Base-by-base conservation (phyloP, 2,888 invertebrate genomes). In the Antheraea assamensis region DNA sequence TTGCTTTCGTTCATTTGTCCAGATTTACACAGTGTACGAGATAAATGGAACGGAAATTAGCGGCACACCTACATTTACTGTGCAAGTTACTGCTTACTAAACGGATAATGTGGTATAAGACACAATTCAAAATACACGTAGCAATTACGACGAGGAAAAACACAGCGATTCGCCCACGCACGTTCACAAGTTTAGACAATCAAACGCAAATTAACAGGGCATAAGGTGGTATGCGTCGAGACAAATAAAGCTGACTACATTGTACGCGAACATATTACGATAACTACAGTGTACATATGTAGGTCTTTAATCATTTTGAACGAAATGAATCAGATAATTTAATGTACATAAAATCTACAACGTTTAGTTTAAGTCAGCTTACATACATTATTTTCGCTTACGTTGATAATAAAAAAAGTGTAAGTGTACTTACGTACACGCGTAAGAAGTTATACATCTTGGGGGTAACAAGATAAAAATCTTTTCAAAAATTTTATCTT, bases 21-120 rank as follows among this genome's bases (percentile, higher is more conserved):
- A 84, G 81, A 81, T 83, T 85, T 79, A 82, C 78, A 78, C 77
- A 77, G 78, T 82, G 80, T 81, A 81, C 79, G 77, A 84, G 82
- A 83, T 87, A 87, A 85, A 88, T 87, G 85, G 85, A 87, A 83
- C 88, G 85, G 85, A 88, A 86, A 88, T 86, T 87, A 88, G 84
- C 78, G 80, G 82, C 80, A 84, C 86, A 82, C 88, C 88, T 82
- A 89, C 87, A 79, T 88, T 88, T 85, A 88, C 82, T 83, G 83
- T 81, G 79, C 76, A 84, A 82, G 82, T 87, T 85, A 87, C 86
- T 82, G 85, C 81, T 85, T 85, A 85, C 86, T 85, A 82, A 75
- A 75, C 21, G 7, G 31, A 52, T 55, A 31, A n/a, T 68, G 21
- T 24, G 68, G 80, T 82, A 80, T 83, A 83, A 84, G 82, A 86